Conservation (phyloP, 2,113 vertebrate species). For the Tretioscincus oriximinensis region DNA sequence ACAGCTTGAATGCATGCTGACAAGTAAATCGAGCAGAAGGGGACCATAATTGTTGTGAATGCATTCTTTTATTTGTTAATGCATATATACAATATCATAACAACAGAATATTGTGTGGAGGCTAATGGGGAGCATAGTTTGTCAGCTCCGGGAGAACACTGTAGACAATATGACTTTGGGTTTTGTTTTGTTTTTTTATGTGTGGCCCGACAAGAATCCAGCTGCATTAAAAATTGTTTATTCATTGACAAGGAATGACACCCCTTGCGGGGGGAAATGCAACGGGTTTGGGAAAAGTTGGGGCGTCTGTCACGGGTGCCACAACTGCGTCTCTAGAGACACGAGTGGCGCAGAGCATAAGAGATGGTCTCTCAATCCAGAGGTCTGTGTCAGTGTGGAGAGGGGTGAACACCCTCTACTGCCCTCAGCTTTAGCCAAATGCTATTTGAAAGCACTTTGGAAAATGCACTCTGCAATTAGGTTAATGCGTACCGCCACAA, state of each 20-base stretch:
- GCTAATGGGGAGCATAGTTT: conserved; percentile 48
- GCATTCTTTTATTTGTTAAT: conserved; percentile 62
- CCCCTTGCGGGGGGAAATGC: neutral
- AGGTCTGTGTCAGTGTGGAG: no score
- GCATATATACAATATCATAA: conserved; percentile 62
- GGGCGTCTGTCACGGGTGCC: no score
- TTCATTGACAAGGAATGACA: neutral
- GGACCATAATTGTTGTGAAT: conserved; percentile 62
- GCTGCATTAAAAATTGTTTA: neutral
- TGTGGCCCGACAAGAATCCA: neutral
- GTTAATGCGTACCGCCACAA: no score
- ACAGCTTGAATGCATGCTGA: conserved; percentile 62
- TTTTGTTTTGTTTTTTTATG: conserved; percentile 16
- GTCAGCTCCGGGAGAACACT: conserved; percentile 49
- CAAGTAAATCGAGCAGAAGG: conserved; percentile 70
- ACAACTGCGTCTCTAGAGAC: no score
- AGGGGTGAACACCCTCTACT: no score
- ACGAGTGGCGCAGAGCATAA: no score
- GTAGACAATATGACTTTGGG: conserved; percentile 42
- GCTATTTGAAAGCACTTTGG: no score
- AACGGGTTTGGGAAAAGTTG: no score
- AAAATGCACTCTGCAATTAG: no score
- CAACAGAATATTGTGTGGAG: conserved; percentile 50
- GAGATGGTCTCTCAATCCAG: no score
- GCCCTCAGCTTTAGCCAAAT: no score